A percentile compares a stretch with the other conserved stretches of the same genome.
Evolutionary conservation across 2,113 vertebrate species (phyloP).

Genomic region (Mobula birostris): DNA sequence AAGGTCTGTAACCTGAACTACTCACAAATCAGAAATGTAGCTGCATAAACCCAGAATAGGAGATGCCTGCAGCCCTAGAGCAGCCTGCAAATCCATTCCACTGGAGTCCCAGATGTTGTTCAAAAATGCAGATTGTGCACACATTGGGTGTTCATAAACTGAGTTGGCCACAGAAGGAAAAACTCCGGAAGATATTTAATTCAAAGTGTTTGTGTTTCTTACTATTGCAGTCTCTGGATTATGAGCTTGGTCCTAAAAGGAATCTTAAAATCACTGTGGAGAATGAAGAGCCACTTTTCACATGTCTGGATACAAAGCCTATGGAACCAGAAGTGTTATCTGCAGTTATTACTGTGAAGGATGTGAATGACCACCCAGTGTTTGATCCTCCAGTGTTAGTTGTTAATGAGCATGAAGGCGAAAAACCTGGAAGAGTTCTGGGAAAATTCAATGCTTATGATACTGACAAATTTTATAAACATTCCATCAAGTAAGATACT

Average conservation of each 20-base stretch:
- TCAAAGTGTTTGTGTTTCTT: background rate
- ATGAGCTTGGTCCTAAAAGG: conserved; percentile 35
- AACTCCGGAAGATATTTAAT: background rate
- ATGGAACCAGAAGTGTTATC: background rate
- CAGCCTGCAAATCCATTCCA: no score
- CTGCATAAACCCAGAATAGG: no score
- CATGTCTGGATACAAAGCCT: conserved; percentile 42
- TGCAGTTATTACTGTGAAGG: conserved; percentile 44
- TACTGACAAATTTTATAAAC: conserved; percentile 37
- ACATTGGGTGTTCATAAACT: no score
- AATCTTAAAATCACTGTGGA: conserved; percentile 53
- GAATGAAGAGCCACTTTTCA: conserved; percentile 57
- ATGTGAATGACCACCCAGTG: conserved; percentile 55
- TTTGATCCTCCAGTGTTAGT: conserved; percentile 44
- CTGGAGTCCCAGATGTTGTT: no score
- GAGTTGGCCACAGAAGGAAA: background rate
- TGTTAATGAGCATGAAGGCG: conserved; percentile 49
- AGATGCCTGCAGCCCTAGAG: no score
- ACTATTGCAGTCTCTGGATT: conserved; percentile 55
- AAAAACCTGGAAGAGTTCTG: conserved; percentile 50
- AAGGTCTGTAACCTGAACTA: no score
- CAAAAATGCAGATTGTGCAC: no score
- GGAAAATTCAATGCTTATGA: conserved; percentile 46
- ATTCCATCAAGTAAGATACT: conserved; percentile 43
- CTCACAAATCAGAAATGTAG: no score